These are phyloP conservation scores for Aporophyla nigra DNA, from an alignment of 2,888 invertebrate genomes.

Conservation along the genomic window DNA sequence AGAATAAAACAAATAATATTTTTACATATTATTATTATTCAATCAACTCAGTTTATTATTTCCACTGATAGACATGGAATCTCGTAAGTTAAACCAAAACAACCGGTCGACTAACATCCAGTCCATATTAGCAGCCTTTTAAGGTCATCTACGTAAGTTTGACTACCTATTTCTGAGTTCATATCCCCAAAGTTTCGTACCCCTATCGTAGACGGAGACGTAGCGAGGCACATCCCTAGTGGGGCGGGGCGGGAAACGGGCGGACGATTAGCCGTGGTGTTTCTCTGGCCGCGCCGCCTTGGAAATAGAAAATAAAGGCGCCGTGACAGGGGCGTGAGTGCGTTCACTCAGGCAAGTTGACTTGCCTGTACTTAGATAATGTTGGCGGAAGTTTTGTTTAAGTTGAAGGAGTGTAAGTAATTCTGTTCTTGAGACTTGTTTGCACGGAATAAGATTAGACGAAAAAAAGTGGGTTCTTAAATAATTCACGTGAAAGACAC, in stretches of 20 bases:
- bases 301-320: slow-evolving; percentile 90
- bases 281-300: slow-evolving; percentile 83
- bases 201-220: slow-evolving; percentile 51
- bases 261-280: slow-evolving; percentile 88
- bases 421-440: not conserved
- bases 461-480: no score
- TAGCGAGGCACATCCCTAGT: slow-evolving; percentile 72
- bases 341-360: slow-evolving; percentile 68
- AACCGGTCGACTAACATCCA: not conserved
- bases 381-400: not conserved
- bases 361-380: slow-evolving; percentile 45
- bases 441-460: not conserved
- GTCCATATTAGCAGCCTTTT: not conserved
- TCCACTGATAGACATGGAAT: no score
- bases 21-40: not conserved
- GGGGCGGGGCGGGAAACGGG: slow-evolving; percentile 82
- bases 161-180: not conserved
- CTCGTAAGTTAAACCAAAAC: not conserved
- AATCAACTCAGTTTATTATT: not conserved
- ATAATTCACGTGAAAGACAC: not conserved
- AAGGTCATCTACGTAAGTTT: slow-evolving; percentile 1
- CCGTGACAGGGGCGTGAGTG: slow-evolving; percentile 79
- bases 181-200: not conserved
- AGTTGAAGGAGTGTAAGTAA: not conserved
- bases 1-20: no score